These are phyloP conservation scores for Phrynosoma blainvillii DNA, from an alignment of 2,113 vertebrate species.

Conservation along the genomic window DNA sequence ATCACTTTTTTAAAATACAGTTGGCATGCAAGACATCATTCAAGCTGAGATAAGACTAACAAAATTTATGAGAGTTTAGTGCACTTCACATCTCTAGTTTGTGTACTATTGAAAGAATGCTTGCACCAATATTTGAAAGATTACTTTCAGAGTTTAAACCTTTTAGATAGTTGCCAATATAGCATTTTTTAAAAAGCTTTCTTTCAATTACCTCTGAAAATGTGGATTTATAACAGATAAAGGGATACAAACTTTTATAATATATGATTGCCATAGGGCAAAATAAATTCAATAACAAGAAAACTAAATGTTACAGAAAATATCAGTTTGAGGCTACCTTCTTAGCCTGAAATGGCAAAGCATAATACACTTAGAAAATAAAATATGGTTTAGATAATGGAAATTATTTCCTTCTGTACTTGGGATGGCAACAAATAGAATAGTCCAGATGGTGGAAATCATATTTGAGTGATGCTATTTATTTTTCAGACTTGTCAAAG, in stretches of 20 bases:
- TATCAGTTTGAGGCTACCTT: neutral
- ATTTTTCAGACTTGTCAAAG: constrained; percentile 8
- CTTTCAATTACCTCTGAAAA: neutral
- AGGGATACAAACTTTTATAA: neutral
- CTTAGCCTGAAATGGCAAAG: constrained; percentile 17
- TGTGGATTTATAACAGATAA: neutral
- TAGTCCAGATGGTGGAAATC: constrained; percentile 12
- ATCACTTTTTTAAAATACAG: neutral
- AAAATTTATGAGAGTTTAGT: neutral
- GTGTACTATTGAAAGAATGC: neutral
- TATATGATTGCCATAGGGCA: neutral
- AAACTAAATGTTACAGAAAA: constrained; percentile 12
- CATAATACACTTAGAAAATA: constrained; percentile 7
- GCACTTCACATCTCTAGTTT: neutral
- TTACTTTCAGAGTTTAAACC: neutral
- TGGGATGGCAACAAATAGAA: neutral
- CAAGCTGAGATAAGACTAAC: neutral
- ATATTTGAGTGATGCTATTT: neutral
- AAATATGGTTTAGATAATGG: constrained; percentile 15
- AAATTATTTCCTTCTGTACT: neutral
- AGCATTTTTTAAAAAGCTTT: neutral
- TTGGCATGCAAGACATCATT: constrained; percentile 1
- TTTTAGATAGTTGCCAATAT: neutral
- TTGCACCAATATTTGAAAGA: neutral
- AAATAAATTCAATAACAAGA: constrained; percentile 14